Conservation (phyloP, 2,888 invertebrate genomes). For the Lasius platythorax region DNA sequence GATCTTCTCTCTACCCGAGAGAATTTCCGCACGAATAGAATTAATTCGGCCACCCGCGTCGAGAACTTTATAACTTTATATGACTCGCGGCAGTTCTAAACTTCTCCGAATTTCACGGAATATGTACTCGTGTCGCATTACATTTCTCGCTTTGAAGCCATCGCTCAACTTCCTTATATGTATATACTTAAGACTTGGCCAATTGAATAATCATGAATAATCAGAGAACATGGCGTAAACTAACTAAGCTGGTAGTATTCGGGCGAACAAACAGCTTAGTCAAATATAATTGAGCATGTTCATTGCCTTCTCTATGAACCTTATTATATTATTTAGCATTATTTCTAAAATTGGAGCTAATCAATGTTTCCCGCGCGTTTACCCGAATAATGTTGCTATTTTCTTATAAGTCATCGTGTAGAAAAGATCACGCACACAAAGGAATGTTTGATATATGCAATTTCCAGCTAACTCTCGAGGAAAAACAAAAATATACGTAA, state of each 20-base stretch:
- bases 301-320: conserved; percentile 7
- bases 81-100: conserved; percentile 17
- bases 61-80: not conserved
- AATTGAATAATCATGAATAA: conserved; percentile 39
- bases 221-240: conserved; percentile 6
- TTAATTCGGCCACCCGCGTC: not conserved
- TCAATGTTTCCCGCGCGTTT: conserved; percentile 72
- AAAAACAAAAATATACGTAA: conserved; percentile 51
- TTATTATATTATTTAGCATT: conserved; percentile 41
- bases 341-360: conserved; percentile 79
- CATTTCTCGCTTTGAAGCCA: conserved; percentile 35
- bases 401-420: not conserved
- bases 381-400: not conserved
- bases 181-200: not conserved
- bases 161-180: not conserved
- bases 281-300: conserved; percentile 12
- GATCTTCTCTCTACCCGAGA: conserved; percentile 56
- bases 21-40: conserved; percentile 59
- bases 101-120: conserved; percentile 19
- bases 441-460: not conserved
- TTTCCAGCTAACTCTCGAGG: not conserved
- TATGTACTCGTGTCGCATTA: conserved; percentile 2
- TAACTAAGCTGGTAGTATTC: not conserved
- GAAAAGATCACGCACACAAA: not conserved
- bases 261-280: conserved; percentile 23